Evolutionary conservation across 2,113 vertebrate species (phyloP), one percentile per base, ranked within the genome.

Genomic region (Etheostoma cragini): DNA sequence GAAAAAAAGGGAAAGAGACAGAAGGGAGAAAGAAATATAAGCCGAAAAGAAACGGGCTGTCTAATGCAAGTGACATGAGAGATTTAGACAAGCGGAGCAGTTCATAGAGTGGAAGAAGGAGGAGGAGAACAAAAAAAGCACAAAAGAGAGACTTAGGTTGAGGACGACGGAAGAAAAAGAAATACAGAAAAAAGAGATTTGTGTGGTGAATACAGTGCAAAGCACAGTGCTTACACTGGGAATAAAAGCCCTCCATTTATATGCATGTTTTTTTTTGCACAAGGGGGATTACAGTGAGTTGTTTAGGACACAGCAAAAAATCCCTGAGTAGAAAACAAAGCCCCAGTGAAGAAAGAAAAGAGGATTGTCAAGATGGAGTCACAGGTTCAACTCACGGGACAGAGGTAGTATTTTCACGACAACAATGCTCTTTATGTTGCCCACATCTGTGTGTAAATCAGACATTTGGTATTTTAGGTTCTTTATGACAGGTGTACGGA

Each of bases 291-390:
- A 91, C 58, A 74, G 79, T 2, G 79, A 74, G 72, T 78, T 91
- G 82, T 85, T 87, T 85, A 75, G 77, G 60, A 83, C 76, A 84
- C 53, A 81, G 21, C 5, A n/a, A 67, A 65, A 79, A 83, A 89
- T 72, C 75, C 77, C 71, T 53, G 61, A 79, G 50, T 73, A 69
- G 72, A 81, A 83, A 88, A 87, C 67, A 89, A 88, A 82, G 61
- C 50, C 82, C 62, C 38, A 73, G 72, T 12, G 4, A 63, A 67
- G 46, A 60, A 65, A 83, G 78, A 80, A 91, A 90, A 92, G 90
- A 83, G 85, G 88, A 89, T 92, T 92, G 85, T 87, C 2, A 71
- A 61, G 76, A 88, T 89, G 89, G 60, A 77, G 90, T 64, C 85
- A 87, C 21, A 11, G 54, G 69, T 74, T 76, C 45, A 76, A 62